phyloP scores from a whole-genome alignment of 1,140 invertebrate species.

The Calycopis cecrops region DNA sequence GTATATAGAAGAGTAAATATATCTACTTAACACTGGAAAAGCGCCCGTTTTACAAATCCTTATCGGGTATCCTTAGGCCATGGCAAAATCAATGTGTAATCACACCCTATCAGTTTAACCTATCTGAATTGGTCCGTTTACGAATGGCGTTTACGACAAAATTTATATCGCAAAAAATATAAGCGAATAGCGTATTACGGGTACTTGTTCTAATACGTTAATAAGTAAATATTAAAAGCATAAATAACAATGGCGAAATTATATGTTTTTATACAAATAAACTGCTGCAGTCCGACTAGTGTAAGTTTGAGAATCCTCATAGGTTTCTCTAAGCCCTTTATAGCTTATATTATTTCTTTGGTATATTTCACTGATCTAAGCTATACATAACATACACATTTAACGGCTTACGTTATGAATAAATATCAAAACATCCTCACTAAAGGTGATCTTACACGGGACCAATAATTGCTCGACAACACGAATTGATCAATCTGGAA shows the following conservation, averaged over 20 bases:
- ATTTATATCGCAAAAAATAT: constrained; percentile 7
- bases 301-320: constrained; percentile 1
- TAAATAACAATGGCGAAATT: neutral
- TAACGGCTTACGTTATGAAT: constrained; percentile 35
- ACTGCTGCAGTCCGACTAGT: neutral
- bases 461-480: neutral
- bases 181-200: constrained; percentile 3
- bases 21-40: constrained; percentile 3
- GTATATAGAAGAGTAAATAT: neutral
- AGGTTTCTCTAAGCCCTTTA: constrained; percentile 26
- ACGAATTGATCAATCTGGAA: too few species aligned
- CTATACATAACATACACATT: constrained; percentile 48
- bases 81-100: neutral
- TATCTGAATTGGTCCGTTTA: constrained; percentile 16
- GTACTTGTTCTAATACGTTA: constrained; percentile 11
- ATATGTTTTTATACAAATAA: neutral
- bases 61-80: neutral
- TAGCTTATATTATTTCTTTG: constrained; percentile 50
- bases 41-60: neutral
- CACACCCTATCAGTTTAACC: neutral
- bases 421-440: constrained; percentile 30
- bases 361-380: constrained; percentile 59
- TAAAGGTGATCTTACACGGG: constrained; percentile 18
- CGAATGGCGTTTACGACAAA: constrained; percentile 8
- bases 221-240: constrained; percentile 6